Evolutionary conservation across 1,140 invertebrate species (phyloP), one percentile per base, ranked within the genome.

Genomic region (Bombus consobrinus): DNA sequence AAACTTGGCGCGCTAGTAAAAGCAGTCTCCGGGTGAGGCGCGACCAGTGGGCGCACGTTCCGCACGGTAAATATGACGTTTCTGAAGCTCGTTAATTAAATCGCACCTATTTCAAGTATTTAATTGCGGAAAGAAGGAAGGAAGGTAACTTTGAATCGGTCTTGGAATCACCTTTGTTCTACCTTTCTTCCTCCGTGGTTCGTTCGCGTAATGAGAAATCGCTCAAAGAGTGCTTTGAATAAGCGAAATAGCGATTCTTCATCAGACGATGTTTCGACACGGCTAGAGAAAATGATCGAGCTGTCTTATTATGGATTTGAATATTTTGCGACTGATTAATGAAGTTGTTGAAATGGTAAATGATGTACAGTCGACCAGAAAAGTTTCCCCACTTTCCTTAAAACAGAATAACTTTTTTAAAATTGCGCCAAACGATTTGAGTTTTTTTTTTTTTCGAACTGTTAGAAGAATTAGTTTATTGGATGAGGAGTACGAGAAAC

Each of bases 51-150:
- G 37, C n/a, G 47, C 47, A 8, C n/a, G 39, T 34, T 32, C 1
- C 59, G 43, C 77, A 25, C 37, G n/a, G 62, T 57, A 81, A 85
- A 81, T 62, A 81, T 80, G 79, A 81, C 78, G 59, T 69, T 62
- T 15, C 79, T 10, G 28, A 25, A 41, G 57, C 32, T 57, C 84
- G 84, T 85, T 85, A 75, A 85, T 85, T 81, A 81, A 85, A 85
- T 85, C 71, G 71, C 34, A 3, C 57, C 76, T 75, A 68, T 68
- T 57, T 39, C 69, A 57, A 28, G 59, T 68, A 81, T 75, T 85
- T 85, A 85, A 85, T 85, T 59, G 84, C 77, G 69, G 62, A 25
- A 57, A 66, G 71, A 74, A 85, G 77, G 39, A 81, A 85, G 78
- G 47, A 69, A 57, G 41, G 34, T 66, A 81, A 85, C 79, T 68